Base-by-base conservation (phyloP, 1,140 invertebrate genomes). In the Aporrectodea caliginosa region DNA sequence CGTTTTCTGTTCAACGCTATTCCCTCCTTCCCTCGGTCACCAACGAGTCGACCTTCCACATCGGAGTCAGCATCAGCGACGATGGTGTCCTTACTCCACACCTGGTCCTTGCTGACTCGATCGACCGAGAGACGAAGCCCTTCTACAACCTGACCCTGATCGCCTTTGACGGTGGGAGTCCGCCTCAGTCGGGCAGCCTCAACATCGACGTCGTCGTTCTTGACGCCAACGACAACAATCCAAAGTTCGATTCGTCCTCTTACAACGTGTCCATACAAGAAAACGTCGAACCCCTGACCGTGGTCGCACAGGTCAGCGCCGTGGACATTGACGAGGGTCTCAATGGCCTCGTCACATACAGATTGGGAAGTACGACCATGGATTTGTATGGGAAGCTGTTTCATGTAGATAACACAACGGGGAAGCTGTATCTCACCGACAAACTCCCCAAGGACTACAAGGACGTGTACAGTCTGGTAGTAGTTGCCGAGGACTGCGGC, bases 221-320 rank as follows among this genome's bases (percentile, higher is more conserved):
- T 1, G 76, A 77, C 32, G 35, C 34, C 27, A 77, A 77, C 69
- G 76, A 77, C 33, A 77, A 77, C 76, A 69, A 34, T 31, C 76
- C 76, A 0, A 30, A 68, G 32, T 77, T 77, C 76, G 76, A 77
- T 0, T 58, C 12, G 16, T 27, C 35, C 22, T 69, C 16, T 69
- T 77, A 77, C 69, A 31, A 77, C 16, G 22, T 32, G 12, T 58
- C 22, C 2, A 58, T 77, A 30, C 31, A 29, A 0, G 76, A 77
- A 58, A 77, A 74, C 30, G 94, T 95, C 85, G 92, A 93, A 0
- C 90, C 92, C 6, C 95, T 94, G 22, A 94, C 93, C 0, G 93
- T 92, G 84, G 92, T 97, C 74, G 86, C 75, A 35, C 70, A 78
- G n/a, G 75, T 80, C 22, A 77, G 29, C 27, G 79, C 79, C 2